These are phyloP conservation scores for Catharus ustulatus DNA, from an alignment of 2,797 vertebrate genomes.

Conservation along the genomic window DNA sequence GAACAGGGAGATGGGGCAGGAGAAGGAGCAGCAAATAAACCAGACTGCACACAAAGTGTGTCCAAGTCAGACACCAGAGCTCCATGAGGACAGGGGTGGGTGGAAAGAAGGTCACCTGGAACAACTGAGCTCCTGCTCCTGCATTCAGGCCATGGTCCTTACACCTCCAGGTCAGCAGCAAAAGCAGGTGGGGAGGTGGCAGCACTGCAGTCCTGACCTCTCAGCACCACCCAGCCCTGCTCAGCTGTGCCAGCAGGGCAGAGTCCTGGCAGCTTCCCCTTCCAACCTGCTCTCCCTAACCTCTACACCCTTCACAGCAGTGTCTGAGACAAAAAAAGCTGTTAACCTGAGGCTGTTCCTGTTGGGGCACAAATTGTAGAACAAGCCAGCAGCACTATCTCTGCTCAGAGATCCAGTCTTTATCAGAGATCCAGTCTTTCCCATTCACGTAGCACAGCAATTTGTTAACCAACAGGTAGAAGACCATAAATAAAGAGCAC, in stretches of 20 bases:
- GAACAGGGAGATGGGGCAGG: neutral
- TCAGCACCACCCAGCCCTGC: neutral
- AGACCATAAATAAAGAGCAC: neutral
- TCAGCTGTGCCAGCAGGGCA: neutral
- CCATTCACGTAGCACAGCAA: neutral
- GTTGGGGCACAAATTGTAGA: neutral
- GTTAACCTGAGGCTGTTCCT: neutral
- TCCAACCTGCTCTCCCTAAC: neutral
- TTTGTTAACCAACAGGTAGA: neutral
- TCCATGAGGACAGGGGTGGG: neutral
- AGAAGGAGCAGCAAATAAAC: neutral
- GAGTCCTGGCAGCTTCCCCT: neutral
- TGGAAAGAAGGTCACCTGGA: neutral
- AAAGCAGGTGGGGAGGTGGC: neutral
- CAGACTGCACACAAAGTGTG: too few relatives aligned
- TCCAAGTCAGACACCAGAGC: neutral
- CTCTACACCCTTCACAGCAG: accelerated
- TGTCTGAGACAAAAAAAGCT: neutral
- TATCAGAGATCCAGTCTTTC: neutral
- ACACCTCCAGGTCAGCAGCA: neutral
- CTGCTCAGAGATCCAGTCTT: neutral
- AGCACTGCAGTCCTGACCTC: neutral
- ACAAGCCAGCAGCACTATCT: neutral
- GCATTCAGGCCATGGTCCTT: neutral
- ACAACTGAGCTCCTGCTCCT: neutral